Evolutionary conservation across 92 coral and sea anemone genomes (phyloP).

Genomic region (Palythoa heliodiscus): DNA sequence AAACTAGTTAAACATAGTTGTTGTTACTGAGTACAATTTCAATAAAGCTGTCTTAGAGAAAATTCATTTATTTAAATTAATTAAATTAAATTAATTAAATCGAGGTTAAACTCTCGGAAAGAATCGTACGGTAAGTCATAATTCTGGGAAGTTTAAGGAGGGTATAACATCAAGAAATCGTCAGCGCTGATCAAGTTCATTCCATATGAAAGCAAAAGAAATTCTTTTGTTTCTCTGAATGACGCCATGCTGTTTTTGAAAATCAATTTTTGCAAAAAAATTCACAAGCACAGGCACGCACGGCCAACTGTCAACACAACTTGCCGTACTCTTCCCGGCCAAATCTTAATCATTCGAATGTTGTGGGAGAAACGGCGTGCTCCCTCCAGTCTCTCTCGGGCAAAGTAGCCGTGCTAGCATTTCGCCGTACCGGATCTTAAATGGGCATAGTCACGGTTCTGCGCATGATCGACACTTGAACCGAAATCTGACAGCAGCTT

Average conservation of each 20-base stretch:
- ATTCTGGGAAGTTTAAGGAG: neutral
- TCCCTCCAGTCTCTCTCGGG: neutral
- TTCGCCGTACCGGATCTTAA: no score
- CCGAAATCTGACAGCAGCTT: no score
- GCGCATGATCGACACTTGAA: no score
- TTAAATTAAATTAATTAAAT: no score
- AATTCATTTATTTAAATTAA: no score
- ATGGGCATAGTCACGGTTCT: no score
- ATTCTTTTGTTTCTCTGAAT: slow-evolving; percentile 3
- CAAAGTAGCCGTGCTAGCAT: neutral
- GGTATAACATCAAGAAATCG: neutral
- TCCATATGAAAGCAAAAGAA: slow-evolving; percentile 6
- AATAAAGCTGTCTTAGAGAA: no score
- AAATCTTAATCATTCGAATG: neutral
- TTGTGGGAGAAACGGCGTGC: neutral
- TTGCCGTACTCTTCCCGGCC: no score
- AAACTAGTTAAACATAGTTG: neutral
- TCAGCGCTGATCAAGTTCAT: neutral
- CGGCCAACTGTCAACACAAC: no score
- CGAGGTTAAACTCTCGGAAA: neutral
- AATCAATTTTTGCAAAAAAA: no score
- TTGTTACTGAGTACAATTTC: neutral
- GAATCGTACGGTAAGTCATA: neutral
- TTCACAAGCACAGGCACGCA: no score
- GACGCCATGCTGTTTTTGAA: neutral